Evolutionary conservation across 2,888 invertebrate genomes (phyloP), one percentile per base, ranked within the genome.

Genomic region (Thera obeliscata): DNA sequence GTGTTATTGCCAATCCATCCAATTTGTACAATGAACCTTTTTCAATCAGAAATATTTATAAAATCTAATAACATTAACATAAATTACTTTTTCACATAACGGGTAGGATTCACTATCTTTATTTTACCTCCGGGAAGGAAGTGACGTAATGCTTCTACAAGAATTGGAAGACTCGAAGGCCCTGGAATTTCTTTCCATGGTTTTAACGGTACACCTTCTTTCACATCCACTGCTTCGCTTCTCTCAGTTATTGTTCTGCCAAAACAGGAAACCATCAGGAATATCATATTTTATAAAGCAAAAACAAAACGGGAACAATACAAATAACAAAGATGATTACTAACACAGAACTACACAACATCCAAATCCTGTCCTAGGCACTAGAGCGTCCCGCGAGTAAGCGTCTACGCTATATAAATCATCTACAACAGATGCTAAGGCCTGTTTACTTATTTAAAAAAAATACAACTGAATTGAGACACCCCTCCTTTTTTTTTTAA

Each of bases 111-210:
- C 41, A 41, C 5, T 7, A 41, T 6, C 5, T 12, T 73, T 71
- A 48, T 52, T 74, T 66, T 71, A 87, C 88, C 86, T 76, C 85
- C 85, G 9, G 85, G 85, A 2, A 89, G 11, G 49, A 87, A 86
- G 64, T 87, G 80, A n/a, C 70, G 77, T 0, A 83, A 6, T 60
- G 76, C 80, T 12, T 93, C 94, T 54, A 94, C 77, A 4, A 22
- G 22, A 22, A 94, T 50, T 0, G 94, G 93, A 12, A 90, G 63
- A 0, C 87, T 75, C 3, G 86, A 79, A 0, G 94, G 94, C 0
- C 94, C 94, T 0, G 94, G 94, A 2, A 94, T 91, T 0, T 93
- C 89, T 50, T 79, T 78, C 84, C 84, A 91, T 59, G 89, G 74
- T 60, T 83, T 87, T 2, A 74, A 4, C 33, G 66, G 43, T 36